Evolutionary conservation across 2,888 invertebrate genomes (phyloP).

Genomic region (Heliconius ethilla): DNA sequence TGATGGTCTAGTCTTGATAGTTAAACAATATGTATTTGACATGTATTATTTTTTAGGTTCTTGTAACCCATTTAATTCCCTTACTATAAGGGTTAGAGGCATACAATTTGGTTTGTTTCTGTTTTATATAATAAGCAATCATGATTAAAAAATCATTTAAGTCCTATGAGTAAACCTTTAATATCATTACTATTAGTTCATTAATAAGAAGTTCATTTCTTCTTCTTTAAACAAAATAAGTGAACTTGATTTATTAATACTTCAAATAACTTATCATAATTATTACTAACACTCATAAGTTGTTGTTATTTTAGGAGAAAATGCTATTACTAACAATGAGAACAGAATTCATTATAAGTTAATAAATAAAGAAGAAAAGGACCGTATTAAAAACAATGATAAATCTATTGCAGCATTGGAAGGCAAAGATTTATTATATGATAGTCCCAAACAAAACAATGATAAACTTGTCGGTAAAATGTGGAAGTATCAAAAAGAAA

Average conservation of each 20-base stretch:
- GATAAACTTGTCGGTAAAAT: slow-evolving; percentile 61
- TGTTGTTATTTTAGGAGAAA: slow-evolving; percentile 61
- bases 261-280: background rate
- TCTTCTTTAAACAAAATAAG: background rate
- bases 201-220: background rate
- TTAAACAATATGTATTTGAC: no score
- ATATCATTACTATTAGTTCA: background rate
- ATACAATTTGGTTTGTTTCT: no score
- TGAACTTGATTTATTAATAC: background rate
- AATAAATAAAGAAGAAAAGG: slow-evolving; percentile 63
- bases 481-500: slow-evolving; percentile 64
- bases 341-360: slow-evolving; percentile 62
- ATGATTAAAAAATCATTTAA: no score
- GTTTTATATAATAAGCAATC: no score
- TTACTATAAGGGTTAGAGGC: no score
- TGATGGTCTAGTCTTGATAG: no score
- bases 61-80: no score
- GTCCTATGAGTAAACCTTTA: no score
- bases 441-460: slow-evolving; percentile 54
- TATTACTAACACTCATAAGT: slow-evolving; percentile 15
- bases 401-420: slow-evolving; percentile 73
- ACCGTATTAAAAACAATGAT: slow-evolving; percentile 71
- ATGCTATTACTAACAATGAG: slow-evolving; percentile 54
- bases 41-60: no score
- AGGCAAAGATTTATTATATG: slow-evolving; percentile 69